Percentiles rank a stretch among this genome's conserved stretches.
These are phyloP conservation scores for Drosophila dunni DNA, from an alignment of 1,140 invertebrate species.

Conservation along the genomic window DNA sequence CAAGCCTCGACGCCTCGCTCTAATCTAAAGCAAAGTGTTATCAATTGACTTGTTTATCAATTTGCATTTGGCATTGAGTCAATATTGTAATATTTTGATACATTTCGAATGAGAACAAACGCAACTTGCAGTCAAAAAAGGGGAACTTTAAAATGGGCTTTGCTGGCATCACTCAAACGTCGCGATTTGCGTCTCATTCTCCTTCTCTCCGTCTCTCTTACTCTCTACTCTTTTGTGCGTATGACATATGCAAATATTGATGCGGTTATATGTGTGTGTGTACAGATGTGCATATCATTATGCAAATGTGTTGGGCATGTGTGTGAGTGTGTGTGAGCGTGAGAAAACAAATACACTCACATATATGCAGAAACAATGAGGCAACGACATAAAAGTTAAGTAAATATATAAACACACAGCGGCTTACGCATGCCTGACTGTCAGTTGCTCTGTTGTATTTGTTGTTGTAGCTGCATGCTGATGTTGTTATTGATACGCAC, in stretches of 20 bases:
- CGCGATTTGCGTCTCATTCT: constrained; percentile 24
- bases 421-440: constrained; percentile 68
- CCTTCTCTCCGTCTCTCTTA: constrained; percentile 21
- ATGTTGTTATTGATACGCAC: constrained; percentile 71
- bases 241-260: constrained; percentile 60
- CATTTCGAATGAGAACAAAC: constrained; percentile 13
- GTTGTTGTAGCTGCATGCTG: constrained; percentile 55
- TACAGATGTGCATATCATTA: constrained; percentile 53
- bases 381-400: constrained; percentile 44
- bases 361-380: constrained; percentile 1
- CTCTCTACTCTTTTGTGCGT: constrained; percentile 31
- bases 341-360: constrained; percentile 15
- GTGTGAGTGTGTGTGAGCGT: constrained; percentile 18
- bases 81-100: constrained; percentile 12
- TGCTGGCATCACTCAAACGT: constrained; percentile 34
- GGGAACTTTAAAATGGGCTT: background rate
- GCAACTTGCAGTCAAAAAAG: constrained; percentile 6
- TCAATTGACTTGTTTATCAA: constrained; percentile 29
- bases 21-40: background rate
- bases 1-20: background rate
- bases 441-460: constrained; percentile 47
- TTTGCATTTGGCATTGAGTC: constrained; percentile 29
- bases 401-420: constrained; percentile 37
- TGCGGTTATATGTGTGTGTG: constrained; percentile 26
- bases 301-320: constrained; percentile 44